Conservation (phyloP, 2,888 invertebrate genomes). For the Caenorhabditis imperialis region DNA sequence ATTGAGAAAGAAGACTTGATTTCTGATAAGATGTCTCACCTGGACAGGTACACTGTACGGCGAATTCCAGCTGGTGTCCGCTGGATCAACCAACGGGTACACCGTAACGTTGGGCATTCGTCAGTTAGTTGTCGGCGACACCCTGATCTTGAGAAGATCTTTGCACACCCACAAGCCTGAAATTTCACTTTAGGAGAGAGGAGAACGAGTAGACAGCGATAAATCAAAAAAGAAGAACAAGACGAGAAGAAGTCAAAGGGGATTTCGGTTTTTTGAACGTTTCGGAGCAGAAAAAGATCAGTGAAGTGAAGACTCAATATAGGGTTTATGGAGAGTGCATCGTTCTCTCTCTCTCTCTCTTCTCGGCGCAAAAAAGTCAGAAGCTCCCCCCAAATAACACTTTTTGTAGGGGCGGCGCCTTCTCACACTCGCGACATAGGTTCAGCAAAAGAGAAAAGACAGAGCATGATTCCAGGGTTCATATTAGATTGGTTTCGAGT, state of each 20-base stretch:
- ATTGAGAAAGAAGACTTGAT: conserved; percentile 4
- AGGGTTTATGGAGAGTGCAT: conserved; percentile 25
- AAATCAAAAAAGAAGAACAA: conserved; percentile 25
- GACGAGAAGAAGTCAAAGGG: no score
- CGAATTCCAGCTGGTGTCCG: conserved; percentile 64
- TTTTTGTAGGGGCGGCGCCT: conserved; percentile 52
- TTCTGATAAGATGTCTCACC: conserved; percentile 40
- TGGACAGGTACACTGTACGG: conserved; percentile 65
- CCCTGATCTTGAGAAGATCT: conserved; percentile 5
- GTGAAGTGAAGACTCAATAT: conserved; percentile 7
- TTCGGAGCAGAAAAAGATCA: conserved; percentile 3
- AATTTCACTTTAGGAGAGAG: conserved; percentile 7
- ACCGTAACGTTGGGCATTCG: conserved; percentile 46
- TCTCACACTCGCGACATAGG: conserved; percentile 35
- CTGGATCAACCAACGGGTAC: conserved; percentile 22
- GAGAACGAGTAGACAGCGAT: conserved; percentile 33
- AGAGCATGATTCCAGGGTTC: conserved; percentile 46
- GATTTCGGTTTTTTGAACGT: conserved; percentile 8
- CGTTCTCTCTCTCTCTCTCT: conserved; percentile 8
- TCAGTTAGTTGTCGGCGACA: background rate
- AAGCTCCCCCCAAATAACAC: conserved; percentile 26
- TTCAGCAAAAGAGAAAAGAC: conserved; percentile 23
- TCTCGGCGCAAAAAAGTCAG: conserved; percentile 31
- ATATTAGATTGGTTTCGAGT: conserved; percentile 42
- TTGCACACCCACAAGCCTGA: background rate